phyloP scores from a whole-genome alignment of 2,888 invertebrate species.

The Neoascia interrupta region DNA sequence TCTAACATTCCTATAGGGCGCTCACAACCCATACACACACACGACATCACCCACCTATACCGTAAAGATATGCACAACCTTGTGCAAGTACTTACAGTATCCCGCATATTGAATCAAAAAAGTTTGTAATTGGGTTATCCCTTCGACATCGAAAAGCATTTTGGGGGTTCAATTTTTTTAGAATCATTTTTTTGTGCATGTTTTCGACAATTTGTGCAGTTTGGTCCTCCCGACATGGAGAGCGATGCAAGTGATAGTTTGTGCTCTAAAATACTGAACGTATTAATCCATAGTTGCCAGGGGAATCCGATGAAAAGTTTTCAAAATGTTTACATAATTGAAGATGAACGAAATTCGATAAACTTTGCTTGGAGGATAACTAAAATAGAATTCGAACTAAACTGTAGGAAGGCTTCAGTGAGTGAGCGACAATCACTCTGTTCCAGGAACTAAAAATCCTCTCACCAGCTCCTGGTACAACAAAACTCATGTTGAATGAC shows the following conservation, averaged over 20 bases:
- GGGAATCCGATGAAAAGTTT: slow-evolving; percentile 38
- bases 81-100: slow-evolving; percentile 61
- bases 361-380: too few relatives aligned
- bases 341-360: slow-evolving; percentile 37
- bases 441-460: too few relatives aligned
- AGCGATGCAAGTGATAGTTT: slow-evolving; percentile 45
- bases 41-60: slow-evolving; percentile 16
- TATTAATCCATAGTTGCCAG: slow-evolving; percentile 45
- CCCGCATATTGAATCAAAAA: slow-evolving; percentile 68
- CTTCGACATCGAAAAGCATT: slow-evolving; percentile 69
- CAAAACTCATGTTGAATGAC: too few relatives aligned
- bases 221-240: background rate
- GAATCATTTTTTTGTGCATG: background rate
- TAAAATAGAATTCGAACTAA: too few relatives aligned
- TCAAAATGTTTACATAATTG: slow-evolving; percentile 53
- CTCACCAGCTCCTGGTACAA: too few relatives aligned
- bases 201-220: slow-evolving; percentile 23
- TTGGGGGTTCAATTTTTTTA: slow-evolving; percentile 36
- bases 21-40: too few relatives aligned
- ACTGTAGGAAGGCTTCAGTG: too few relatives aligned
- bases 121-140: slow-evolving; percentile 70
- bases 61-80: slow-evolving; percentile 34
- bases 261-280: slow-evolving; percentile 14
- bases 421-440: too few relatives aligned
- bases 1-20: slow-evolving; percentile 22